Base-by-base conservation (phyloP, 2,888 invertebrate genomes). In the Ceratothoa steindachneri region DNA sequence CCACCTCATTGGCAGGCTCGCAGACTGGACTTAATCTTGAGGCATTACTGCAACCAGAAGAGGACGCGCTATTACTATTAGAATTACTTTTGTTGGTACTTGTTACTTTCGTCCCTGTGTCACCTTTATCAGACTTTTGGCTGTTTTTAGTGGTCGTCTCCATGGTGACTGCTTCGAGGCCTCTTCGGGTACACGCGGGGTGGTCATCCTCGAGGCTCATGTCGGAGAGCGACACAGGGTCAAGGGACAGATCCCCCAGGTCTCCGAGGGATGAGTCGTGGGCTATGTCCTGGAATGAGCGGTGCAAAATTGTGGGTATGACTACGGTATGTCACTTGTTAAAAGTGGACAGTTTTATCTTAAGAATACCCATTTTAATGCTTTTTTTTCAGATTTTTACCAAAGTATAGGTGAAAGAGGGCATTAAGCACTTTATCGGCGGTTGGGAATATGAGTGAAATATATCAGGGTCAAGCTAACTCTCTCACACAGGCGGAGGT, bases 161-260 rank as follows among this genome's bases (percentile, higher is more conserved):
- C 41, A 9, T 41, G 15, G 7, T 41, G 41, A 15, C 41, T 41
- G 7, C 41, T 15, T 15, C 41, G 5, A 41, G 7, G 15, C 41
- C 41, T 41, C 15, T 5, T 41, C 7, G 15, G 15, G 41, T 41
- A 41, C 41, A 41, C 7, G 5, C 41, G 7, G 5, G 7, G 15
- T 15, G 41, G 41, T 41, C 41, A 41, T 75, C 75, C 41, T 75
- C 75, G 27, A 75, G 30, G 24, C 70, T 76, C 76, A 76, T 76
- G 64, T 76, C 76, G 5, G 76, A 76, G 15, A 76, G 70, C 22
- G 76, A 76, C 28, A 76, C 76, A 55, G 76, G 76, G 30, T 76
- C 76, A 67, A 76, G 51, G 5, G 76, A 76, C 12, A 76, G 55
- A 53, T 73, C 76, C 5, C 41, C 41, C 7, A 41, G 41, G 41